These are phyloP conservation scores for Platichthys stellatus DNA, from an alignment of 2,113 vertebrate species.

Conservation along the genomic window DNA sequence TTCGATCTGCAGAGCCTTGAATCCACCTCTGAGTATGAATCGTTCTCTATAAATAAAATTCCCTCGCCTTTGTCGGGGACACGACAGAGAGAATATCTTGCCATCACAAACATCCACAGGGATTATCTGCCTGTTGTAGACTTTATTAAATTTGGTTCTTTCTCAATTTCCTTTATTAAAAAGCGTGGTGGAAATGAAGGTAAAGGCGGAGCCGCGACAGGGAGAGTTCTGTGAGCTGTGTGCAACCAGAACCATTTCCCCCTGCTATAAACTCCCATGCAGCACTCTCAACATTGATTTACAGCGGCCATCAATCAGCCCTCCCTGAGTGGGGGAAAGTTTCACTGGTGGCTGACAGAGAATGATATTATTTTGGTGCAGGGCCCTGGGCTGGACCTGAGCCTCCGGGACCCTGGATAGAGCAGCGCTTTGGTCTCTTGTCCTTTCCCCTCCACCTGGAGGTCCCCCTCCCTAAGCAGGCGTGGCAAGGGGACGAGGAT, in stretches of 20 bases:
- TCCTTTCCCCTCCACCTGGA: background rate
- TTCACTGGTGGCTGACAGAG: slow-evolving; percentile 63
- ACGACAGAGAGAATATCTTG: too few species aligned
- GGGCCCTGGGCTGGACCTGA: slow-evolving; percentile 27
- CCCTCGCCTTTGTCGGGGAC: too few species aligned
- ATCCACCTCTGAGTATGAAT: too few species aligned
- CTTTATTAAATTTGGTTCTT: too few species aligned
- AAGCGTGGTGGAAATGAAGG: too few species aligned
- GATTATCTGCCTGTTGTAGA: too few species aligned
- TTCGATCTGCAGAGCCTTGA: too few species aligned
- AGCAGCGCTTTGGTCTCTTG: background rate
- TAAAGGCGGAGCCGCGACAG: too few species aligned
- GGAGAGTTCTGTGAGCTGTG: slow-evolving; percentile 15
- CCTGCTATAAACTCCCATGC: slow-evolving; percentile 45
- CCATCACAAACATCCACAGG: too few species aligned
- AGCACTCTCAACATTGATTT: slow-evolving; percentile 61
- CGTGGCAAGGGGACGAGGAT: slow-evolving; percentile 48
- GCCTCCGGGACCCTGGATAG: slow-evolving; percentile 41
- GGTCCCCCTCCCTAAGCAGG: slow-evolving; percentile 38
- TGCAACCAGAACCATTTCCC: slow-evolving; percentile 15
- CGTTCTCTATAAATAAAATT: too few species aligned
- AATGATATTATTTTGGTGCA: slow-evolving; percentile 57
- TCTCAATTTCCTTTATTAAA: too few species aligned
- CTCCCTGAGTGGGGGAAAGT: slow-evolving; percentile 61
- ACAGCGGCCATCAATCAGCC: slow-evolving; percentile 67